Conservation (phyloP, 2,888 invertebrate genomes). For the Argyresthia albistria region DNA sequence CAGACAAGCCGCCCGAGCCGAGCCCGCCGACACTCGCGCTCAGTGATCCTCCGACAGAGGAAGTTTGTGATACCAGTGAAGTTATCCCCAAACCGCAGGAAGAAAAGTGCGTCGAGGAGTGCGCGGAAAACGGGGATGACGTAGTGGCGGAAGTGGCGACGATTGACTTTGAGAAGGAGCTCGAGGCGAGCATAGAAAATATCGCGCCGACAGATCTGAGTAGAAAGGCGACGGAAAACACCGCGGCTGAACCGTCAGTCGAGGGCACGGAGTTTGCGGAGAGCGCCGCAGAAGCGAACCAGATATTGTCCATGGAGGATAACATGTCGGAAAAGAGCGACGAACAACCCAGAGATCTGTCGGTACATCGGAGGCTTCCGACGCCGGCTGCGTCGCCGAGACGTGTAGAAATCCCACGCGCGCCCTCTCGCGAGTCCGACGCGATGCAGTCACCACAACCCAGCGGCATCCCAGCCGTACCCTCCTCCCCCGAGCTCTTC, state of each 20-base stretch:
- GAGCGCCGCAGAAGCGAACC: no score
- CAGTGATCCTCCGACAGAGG: conserved; percentile 22
- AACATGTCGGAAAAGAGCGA: conserved; percentile 57
- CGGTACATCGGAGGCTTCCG: conserved; percentile 64
- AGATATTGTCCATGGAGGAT: conserved; percentile 25
- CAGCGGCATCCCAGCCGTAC: conserved; percentile 79
- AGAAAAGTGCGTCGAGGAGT: conserved; percentile 10
- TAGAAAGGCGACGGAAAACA: conserved; percentile 45
- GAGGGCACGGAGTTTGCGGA: conserved; percentile 24
- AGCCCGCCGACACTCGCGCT: conserved; percentile 19
- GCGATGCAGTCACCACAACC: conserved; percentile 82
- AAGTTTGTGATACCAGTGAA: conserved; percentile 15
- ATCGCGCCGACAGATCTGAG: conserved; percentile 72
- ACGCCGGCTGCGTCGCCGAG: conserved; percentile 58
- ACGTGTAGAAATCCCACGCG: conserved; percentile 66
- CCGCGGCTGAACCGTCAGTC: conserved; percentile 21
- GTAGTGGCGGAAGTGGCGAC: not conserved
- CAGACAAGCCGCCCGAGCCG: conserved; percentile 30
- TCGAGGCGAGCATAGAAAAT: conserved; percentile 37
- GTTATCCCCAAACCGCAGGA: conserved; percentile 14
- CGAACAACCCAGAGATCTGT: conserved; percentile 74
- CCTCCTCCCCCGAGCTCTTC: conserved; percentile 78
- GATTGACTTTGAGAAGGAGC: conserved; percentile 11
- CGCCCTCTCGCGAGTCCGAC: conserved; percentile 79
- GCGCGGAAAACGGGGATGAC: not conserved